Base-by-base conservation (phyloP, 2,888 invertebrate genomes). In the Lordiphosa andalusiaca region DNA sequence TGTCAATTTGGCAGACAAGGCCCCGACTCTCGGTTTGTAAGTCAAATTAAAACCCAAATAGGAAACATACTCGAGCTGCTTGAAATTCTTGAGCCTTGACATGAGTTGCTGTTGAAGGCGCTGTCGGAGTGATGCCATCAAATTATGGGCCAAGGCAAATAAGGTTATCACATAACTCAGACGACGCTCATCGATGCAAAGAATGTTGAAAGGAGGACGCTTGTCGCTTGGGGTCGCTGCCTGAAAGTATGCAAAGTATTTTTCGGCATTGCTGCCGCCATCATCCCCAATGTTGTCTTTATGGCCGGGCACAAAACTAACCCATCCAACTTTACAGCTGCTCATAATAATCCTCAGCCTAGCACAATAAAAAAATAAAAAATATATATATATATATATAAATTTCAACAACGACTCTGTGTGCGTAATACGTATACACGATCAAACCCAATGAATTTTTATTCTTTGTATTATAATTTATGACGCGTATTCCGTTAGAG, bases 401-500 rank as follows among this genome's bases (percentile, higher is more conserved):
- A n/a, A n/a, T n/a, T n/a, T n/a, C n/a, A n/a, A n/a, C 19, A 21
- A 21, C n/a, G 21, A 40, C 10, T 40, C 16, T 25, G 25, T 13
- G 37, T 21, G 10, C n/a, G 23, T n/a, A 9, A n/a, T 21, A 42
- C 0, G 36, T 58, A 55, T 52, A 35, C 46, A 75, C 75, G 59
- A 75, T 73, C 64, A 69, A 57, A 54, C 59, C 73, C 82, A 69
- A 82, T 75, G 75, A 78, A 82, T 78, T 75, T 65, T 64, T 75
- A 56, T 71, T 69, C 67, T 60, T 66, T 71, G 71, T 81, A 71
- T 77, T 69, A 69, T 75, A 80, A 80, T 80, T 80, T 80, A 82
- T 71, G 71, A 60, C 56, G 67, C 65, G 59, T 70, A 69, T 70
- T 76, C 62, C 49, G 62, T 36, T 44, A 60, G 64, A 67, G 19